Base-by-base conservation (phyloP, 2,888 invertebrate species). In the Saturnia japonica region DNA sequence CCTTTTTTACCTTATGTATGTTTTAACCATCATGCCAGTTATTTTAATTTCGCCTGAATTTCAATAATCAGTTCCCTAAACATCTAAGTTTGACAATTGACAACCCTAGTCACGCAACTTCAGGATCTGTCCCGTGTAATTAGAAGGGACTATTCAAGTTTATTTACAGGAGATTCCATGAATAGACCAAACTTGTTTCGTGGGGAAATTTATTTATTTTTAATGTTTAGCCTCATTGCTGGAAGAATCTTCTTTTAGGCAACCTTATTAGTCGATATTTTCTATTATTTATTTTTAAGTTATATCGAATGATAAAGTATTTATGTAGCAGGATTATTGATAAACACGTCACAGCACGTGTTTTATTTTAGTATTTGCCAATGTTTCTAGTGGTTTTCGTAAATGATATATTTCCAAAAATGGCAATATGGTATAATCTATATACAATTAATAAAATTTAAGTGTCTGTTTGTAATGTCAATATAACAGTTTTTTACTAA, bases 161-260 rank as follows among this genome's bases (percentile, higher is more conserved):
- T 87, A 86, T 88, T 86, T 82, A 83, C 85, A 85, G 83, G 84
- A 84, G 83, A 82, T 82, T 82, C 80, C 82, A 82, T 83, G 82
- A 80, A 82, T 78, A 77, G 79, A 76, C 79, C 77, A 76, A 66
- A 57, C 68, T 67, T 66, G 66, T 70, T 70, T 67, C 19, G 67
- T 25, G 54, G 64, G 40, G 14, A 25, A 11, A 57, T 25, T 60
- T 60, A 11, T 22, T 54, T 54, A 54, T 54, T 11, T 11, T 22
- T 54, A 54, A 54, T 54, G 9, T 1, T 11, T 3, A 54, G 22
- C 22, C 8, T n/a, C 22, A 11, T 1, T 54, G 2, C 19, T 11
- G 7, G 11, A 1, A 54, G 7, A 6, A 11, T 11, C 22, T 54
- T 22, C n/a, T 8, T 54, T 22, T 11, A 54, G 22, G 54, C 6